Evolutionary conservation across 2,888 invertebrate genomes (phyloP), one percentile per base, ranked within the genome.

Genomic region (Nomada fucata): DNA sequence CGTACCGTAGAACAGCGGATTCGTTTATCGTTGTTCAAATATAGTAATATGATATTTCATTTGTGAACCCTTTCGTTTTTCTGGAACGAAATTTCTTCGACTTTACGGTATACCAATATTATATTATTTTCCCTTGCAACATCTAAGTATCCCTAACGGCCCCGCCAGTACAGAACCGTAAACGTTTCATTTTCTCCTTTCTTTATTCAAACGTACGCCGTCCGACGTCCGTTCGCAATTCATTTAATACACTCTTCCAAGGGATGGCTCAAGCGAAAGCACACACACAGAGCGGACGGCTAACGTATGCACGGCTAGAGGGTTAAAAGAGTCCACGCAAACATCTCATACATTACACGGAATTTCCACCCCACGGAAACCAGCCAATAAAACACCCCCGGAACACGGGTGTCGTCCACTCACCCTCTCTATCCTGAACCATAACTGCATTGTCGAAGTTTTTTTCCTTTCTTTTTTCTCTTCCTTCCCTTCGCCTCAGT

Each of bases 331-430:
- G 85, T 86, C 87, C 87, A 74, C 80, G 85, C 88, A 88, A 88
- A 89, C 84, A 87, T 89, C 84, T 86, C 85, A 75, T 86, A 86
- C 83, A 89, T 88, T 88, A 88, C 87, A 86, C 86, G 81, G 85
- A 90, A 90, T 90, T 89, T 91, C 89, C 88, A 92, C 91, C 93
- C 93, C 90, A 93, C 93, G 93, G 93, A 93, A 93, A 92, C 91
- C 92, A 89, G 91, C 93, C 92, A 93, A 93, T 93, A 93, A 93
- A 93, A 91, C 91, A 92, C 89, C 90, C 91, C 91, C 89, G 90
- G 88, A 88, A 88, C 86, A 88, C 85, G 78, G 80, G 78, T 84
- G 88, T 85, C 85, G 88, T 88, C 86, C 89, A 86, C 89, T 87
- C 85, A 82, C 84, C 83, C 88, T 82, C 82, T 85, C 84, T 84